These are phyloP conservation scores for Eonycteris spelaea DNA, from an alignment of 2,113 vertebrate genomes.

Conservation along the genomic window DNA sequence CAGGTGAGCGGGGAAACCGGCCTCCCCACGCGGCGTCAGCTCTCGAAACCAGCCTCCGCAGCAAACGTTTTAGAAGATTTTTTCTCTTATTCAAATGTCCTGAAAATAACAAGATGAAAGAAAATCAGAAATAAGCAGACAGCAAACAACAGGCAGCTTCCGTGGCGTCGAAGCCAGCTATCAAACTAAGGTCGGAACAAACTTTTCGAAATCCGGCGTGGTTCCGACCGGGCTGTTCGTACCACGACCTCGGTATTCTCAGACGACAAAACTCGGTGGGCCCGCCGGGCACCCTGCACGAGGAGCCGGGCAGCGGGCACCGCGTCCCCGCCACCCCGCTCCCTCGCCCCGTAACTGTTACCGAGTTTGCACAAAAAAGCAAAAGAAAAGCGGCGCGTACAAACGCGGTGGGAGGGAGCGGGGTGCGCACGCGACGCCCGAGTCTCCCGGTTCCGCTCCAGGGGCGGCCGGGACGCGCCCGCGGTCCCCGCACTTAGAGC, in stretches of 20 bases:
- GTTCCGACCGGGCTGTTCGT: neutral
- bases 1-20: neutral
- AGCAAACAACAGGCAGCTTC: neutral
- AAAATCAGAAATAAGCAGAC: neutral
- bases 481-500: no score
- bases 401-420: neutral
- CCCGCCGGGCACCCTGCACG: no score
- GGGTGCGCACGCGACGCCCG: neutral
- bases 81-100: neutral
- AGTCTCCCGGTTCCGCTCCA: neutral
- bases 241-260: neutral
- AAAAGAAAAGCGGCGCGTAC: neutral
- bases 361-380: neutral
- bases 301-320: neutral
- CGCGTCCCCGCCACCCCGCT: rapidly evolving
- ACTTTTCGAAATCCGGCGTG: neutral
- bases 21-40: neutral
- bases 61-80: neutral
- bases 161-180: neutral
- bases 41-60: neutral
- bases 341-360: neutral
- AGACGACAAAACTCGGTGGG: neutral
- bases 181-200: neutral
- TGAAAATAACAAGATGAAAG: neutral
- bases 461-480: neutral